Evolutionary conservation across 2,888 invertebrate genomes (phyloP).

Genomic region (Cyrtodaria siliqua): DNA sequence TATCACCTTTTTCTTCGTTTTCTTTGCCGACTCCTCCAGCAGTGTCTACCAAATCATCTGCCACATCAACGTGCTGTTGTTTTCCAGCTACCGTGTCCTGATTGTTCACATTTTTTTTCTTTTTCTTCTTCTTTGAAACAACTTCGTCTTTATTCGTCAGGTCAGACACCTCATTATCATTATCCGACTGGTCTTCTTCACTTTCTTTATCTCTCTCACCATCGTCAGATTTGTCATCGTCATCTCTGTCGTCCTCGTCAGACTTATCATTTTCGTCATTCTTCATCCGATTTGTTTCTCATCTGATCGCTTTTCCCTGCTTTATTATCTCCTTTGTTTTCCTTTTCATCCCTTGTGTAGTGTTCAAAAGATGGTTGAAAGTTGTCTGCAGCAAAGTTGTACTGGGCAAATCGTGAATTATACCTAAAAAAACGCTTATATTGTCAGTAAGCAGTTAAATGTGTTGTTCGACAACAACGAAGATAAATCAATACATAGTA

Average conservation of each 20-base stretch:
- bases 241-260: neutral
- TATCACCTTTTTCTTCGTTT: neutral
- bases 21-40: neutral
- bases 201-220: neutral
- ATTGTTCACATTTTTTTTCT: neutral
- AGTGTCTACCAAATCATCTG: neutral
- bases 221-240: neutral
- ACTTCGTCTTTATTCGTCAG: neutral
- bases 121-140: conserved; percentile 6
- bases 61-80: neutral
- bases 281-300: neutral
- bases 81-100: neutral
- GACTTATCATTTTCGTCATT: neutral
- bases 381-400: conserved; percentile 12
- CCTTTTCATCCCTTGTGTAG: neutral
- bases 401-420: neutral
- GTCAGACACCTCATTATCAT: neutral
- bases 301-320: neutral
- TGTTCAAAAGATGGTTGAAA: neutral
- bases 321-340: neutral
- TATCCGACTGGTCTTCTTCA: neutral
- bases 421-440: conserved; percentile 3
- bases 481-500: no score
- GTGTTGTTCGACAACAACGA: no score
- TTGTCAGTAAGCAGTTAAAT: no score